These are phyloP conservation scores for Arctia plantaginis DNA, from an alignment of 2,888 invertebrate genomes.

Conservation along the genomic window DNA sequence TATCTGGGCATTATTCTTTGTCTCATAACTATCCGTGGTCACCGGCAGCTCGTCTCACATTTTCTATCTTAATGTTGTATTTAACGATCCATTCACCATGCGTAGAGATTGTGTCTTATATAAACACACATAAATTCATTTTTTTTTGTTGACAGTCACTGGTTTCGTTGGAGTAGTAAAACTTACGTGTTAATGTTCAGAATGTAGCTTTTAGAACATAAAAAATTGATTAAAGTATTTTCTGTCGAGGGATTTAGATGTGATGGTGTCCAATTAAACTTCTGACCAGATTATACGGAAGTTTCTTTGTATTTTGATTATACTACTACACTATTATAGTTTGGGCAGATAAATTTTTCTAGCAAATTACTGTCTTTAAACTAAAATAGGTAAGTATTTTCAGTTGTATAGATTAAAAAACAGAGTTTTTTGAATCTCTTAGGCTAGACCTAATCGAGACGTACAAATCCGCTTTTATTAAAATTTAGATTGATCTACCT, in stretches of 20 bases:
- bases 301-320: background rate
- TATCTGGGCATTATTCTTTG: conserved; percentile 51
- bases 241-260: conserved; percentile 5
- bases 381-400: background rate
- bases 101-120: conserved; percentile 56
- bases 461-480: no score
- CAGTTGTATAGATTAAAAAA: background rate
- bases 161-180: conserved; percentile 49
- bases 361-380: background rate
- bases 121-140: conserved; percentile 66
- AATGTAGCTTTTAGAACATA: conserved; percentile 27
- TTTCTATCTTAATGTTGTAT: conserved; percentile 73
- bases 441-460: no score
- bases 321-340: background rate
- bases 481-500: no score
- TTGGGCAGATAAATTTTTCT: background rate
- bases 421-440: background rate
- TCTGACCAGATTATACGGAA: background rate
- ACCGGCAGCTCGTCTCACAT: conserved; percentile 52
- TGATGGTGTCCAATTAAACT: background rate
- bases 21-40: conserved; percentile 50
- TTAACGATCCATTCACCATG: conserved; percentile 74
- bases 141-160: conserved; percentile 53
- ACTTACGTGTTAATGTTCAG: conserved; percentile 46
- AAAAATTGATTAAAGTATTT: conserved; percentile 16